phyloP scores from a whole-genome alignment of 1,140 invertebrate species.

The Megalonaias nervosa region DNA sequence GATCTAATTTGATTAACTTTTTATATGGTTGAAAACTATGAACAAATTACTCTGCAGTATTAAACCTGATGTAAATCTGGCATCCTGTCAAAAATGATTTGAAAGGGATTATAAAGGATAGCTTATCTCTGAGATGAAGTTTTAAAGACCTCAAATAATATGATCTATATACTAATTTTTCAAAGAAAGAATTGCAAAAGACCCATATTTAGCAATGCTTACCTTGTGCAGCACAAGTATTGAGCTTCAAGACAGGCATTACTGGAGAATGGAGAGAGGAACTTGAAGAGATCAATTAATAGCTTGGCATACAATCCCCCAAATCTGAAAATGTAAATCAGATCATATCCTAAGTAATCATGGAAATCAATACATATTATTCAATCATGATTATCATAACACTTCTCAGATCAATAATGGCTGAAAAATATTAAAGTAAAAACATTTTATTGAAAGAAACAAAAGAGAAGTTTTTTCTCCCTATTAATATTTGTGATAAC shows the following conservation, averaged over 20 bases:
- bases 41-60: too few species aligned
- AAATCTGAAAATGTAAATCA: conserved; percentile 63
- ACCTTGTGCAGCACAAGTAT: conserved; percentile 89
- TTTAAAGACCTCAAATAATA: not conserved
- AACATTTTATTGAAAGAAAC: not conserved
- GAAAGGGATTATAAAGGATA: too few species aligned
- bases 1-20: too few species aligned
- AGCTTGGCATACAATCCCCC: conserved; percentile 84
- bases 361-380: too few species aligned
- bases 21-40: too few species aligned
- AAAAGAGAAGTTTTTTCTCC: too few species aligned
- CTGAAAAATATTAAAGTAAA: not conserved
- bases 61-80: not conserved
- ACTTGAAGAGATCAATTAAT: conserved; percentile 96
- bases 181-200: too few species aligned
- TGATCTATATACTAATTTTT: too few species aligned
- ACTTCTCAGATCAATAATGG: not conserved
- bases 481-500: too few species aligned
- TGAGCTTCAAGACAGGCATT: conserved; percentile 97
- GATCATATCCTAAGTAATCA: too few species aligned
- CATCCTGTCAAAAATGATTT: not conserved
- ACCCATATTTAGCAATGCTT: conserved; percentile 13
- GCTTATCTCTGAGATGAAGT: not conserved
- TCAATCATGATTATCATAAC: too few species aligned
- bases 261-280: conserved; percentile 95